Base-by-base conservation (phyloP, 2,888 invertebrate species). In the Micoletzkya japonica region DNA sequence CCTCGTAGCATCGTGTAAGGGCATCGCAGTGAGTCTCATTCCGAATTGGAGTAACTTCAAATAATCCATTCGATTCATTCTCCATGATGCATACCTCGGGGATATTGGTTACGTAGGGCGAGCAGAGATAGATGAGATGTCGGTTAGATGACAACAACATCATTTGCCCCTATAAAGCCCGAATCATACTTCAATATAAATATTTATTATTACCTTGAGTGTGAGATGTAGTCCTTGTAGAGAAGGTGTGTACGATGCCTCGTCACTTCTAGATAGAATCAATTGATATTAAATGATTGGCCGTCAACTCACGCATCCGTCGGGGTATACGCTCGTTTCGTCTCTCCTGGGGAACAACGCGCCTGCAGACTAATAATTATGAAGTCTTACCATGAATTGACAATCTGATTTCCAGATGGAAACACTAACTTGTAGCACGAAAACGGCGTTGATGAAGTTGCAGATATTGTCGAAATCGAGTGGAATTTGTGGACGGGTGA, bases 391-490 rank as follows among this genome's bases (percentile, higher is more conserved):
- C n/a, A n/a, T n/a, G n/a, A n/a, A n/a, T n/a, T n/a, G n/a, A n/a
- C n/a, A n/a, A n/a, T n/a, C n/a, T n/a, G n/a, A n/a, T n/a, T n/a
- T n/a, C n/a, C n/a, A 20, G 10, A 20, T 44, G 10, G 20, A 10
- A 14, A 44, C 44, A 44, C 44, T 44, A 14, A 75, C 76, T 56
- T 82, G 80, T 10, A 82, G 70, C 2, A 82, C 79, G 72, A 82
- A 82, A 37, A 82, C 81, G 10, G 80, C 80, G 66, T 82, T 82
- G 72, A 82, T 82, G 64, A 81, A 81, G 70, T 81, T 77, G 60
- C 79, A 77, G 59, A 83, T 83, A 59, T 79, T 81, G 44, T 84
- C 85, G 70, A 82, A 85, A 71, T 83, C 84, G n/a, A 85, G 70
- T 24, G 84, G 83, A 59, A 85, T 82, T 60, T 85, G 81, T 0